Evolutionary conservation across 2,888 invertebrate genomes (phyloP).

Genomic region (Trissolcus brochymenae): DNA sequence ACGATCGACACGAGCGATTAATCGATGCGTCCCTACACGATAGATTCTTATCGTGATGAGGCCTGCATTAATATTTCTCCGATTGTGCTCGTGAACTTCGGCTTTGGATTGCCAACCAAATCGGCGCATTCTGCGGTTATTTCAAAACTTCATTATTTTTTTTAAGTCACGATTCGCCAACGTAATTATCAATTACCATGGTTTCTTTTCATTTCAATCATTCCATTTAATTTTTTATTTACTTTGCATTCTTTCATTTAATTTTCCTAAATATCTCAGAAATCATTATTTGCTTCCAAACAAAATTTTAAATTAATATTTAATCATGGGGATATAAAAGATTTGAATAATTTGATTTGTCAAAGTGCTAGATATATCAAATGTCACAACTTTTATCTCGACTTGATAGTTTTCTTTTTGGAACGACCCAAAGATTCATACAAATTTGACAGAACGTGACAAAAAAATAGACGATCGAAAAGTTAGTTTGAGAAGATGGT

Average conservation of each 20-base stretch:
- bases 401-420: too few species aligned
- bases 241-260: too few species aligned
- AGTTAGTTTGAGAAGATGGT: not conserved
- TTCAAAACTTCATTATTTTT: conserved; percentile 2
- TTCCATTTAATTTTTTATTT: conserved; percentile 17
- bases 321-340: too few species aligned
- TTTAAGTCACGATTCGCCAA: conserved; percentile 25
- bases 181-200: conserved; percentile 1
- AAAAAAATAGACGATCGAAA: not conserved
- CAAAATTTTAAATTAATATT: too few species aligned
- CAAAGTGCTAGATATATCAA: too few species aligned
- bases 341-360: too few species aligned
- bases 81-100: conserved; percentile 39
- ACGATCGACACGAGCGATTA: conserved; percentile 41
- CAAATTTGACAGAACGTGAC: not conserved
- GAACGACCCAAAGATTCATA: not conserved
- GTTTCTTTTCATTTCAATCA: conserved; percentile 10
- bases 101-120: conserved; percentile 4
- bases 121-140: not conserved
- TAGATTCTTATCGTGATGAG: conserved; percentile 28
- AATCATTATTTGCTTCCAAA: too few species aligned
- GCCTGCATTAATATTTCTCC: conserved; percentile 34
- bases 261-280: too few species aligned
- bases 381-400: too few species aligned
- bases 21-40: conserved; percentile 17